Evolutionary conservation across 1,140 invertebrate genomes (phyloP).

Genomic region (Cyrtorhinus lividipennis): DNA sequence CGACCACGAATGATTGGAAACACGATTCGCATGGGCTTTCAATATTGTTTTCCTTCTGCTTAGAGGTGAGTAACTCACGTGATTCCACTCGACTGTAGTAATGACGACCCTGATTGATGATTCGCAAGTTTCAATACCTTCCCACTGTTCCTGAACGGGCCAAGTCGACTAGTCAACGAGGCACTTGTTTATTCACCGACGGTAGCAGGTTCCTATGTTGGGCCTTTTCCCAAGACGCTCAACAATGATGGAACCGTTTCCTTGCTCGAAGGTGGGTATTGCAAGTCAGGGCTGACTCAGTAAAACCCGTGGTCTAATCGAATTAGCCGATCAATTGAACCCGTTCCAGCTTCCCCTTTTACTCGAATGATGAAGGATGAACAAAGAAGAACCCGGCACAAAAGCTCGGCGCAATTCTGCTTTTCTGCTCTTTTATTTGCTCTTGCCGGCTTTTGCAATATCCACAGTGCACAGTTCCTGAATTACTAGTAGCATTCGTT

Average conservation of each 20-base stretch:
- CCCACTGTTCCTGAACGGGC: too few species aligned
- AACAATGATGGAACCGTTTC: background rate
- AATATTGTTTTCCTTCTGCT: too few species aligned
- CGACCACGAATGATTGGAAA: too few species aligned
- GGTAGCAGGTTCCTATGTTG: too few species aligned
- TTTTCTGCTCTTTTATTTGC: background rate
- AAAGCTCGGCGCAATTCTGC: background rate
- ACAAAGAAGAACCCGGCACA: background rate
- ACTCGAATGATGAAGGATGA: conserved; percentile 1
- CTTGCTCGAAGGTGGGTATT: conserved; percentile 3
- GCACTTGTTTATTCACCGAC: background rate
- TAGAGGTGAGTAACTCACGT: too few species aligned
- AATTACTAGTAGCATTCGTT: too few species aligned
- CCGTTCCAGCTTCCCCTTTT: conserved; percentile 1
- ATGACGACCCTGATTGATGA: too few species aligned
- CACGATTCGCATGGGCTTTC: too few species aligned
- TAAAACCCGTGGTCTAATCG: conserved; percentile 1
- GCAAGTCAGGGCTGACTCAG: conserved; percentile 7
- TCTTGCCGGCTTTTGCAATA: background rate
- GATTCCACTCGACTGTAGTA: too few species aligned
- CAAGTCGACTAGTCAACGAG: too few species aligned
- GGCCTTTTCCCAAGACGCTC: background rate
- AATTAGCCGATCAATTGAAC: conserved; percentile 9
- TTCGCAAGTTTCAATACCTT: too few species aligned
- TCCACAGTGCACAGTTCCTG: too few species aligned